phyloP scores from a whole-genome alignment of 2,113 vertebrate genomes.

The Macquaria ambigua region DNA sequence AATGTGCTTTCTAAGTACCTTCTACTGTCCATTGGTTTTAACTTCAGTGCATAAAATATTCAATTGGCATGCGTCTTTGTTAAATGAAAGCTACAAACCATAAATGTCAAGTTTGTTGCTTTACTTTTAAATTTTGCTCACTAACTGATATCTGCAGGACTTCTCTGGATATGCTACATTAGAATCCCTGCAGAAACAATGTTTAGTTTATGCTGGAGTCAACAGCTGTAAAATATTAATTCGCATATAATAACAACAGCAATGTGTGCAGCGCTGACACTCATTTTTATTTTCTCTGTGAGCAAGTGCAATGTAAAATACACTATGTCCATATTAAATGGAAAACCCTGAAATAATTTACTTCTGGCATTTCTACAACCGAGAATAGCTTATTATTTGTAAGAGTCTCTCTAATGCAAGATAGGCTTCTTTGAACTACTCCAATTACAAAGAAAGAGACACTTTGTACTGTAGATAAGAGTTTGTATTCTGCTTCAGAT shows the following conservation, averaged over 20 bases:
- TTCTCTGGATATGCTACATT: not conserved
- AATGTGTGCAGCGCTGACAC: not conserved
- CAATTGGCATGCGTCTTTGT: not conserved
- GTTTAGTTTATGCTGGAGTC: not conserved
- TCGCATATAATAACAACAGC: not conserved
- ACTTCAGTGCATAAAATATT: not conserved
- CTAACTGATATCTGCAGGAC: not conserved
- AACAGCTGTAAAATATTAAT: constrained; percentile 36
- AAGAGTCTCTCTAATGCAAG: not conserved
- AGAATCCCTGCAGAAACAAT: not conserved
- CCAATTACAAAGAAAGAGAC: constrained; percentile 2
- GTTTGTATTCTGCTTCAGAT: not conserved
- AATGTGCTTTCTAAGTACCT: not conserved
- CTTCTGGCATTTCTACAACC: constrained; percentile 9
- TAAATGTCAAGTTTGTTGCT: not conserved
- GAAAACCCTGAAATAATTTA: not conserved
- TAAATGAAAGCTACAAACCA: not conserved
- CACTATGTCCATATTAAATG: not conserved
- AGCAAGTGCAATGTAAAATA: not conserved
- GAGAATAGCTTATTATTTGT: not conserved
- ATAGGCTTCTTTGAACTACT: not conserved
- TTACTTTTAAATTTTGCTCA: not conserved
- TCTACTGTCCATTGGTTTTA: not conserved
- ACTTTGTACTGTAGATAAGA: not conserved
- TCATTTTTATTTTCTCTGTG: not conserved